phyloP scores from a whole-genome alignment of 2,113 vertebrate genomes.

The Notarius lentiginosus region DNA sequence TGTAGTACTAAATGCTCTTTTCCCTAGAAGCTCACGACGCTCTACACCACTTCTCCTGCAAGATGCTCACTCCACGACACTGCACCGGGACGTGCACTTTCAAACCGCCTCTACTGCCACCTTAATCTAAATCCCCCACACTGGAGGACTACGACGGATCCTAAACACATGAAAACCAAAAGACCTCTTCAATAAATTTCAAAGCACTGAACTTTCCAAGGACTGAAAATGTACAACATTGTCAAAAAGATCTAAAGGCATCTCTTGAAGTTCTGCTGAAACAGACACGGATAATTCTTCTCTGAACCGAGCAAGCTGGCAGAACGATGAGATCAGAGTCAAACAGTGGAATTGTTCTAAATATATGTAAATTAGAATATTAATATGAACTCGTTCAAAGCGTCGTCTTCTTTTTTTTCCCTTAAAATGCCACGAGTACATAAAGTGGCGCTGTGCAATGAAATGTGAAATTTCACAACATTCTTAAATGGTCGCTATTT shows the following conservation, averaged over 20 bases:
- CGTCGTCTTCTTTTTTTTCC: conserved; percentile 62
- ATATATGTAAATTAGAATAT: conserved; percentile 44
- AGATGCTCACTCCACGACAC: conserved; percentile 94
- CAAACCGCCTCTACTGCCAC: conserved; percentile 90
- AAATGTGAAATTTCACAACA: conserved; percentile 78
- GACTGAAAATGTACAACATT: conserved; percentile 23
- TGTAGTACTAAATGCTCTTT: conserved; percentile 59
- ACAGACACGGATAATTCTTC: background rate
- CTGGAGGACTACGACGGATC: conserved; percentile 2
- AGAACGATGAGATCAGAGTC: conserved; percentile 16
- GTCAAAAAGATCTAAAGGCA: conserved; percentile 14
- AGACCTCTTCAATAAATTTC: conserved; percentile 36
- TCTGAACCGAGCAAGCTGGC: background rate
- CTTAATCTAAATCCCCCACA: conserved; percentile 62
- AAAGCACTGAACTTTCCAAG: conserved; percentile 37
- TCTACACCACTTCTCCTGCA: conserved; percentile 93
- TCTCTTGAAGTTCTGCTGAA: conserved; percentile 13
- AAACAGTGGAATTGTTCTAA: conserved; percentile 39
- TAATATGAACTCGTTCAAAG: conserved; percentile 51
- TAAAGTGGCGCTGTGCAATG: conserved; percentile 93
- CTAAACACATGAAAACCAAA: conserved; percentile 30
- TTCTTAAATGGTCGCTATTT: conserved; percentile 71
- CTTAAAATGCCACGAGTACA: conserved; percentile 63
- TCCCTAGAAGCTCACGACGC: conserved; percentile 89
- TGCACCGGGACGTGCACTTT: conserved; percentile 92